Base-by-base conservation (phyloP, 2,797 vertebrate species). In the Scolopax rusticola region DNA sequence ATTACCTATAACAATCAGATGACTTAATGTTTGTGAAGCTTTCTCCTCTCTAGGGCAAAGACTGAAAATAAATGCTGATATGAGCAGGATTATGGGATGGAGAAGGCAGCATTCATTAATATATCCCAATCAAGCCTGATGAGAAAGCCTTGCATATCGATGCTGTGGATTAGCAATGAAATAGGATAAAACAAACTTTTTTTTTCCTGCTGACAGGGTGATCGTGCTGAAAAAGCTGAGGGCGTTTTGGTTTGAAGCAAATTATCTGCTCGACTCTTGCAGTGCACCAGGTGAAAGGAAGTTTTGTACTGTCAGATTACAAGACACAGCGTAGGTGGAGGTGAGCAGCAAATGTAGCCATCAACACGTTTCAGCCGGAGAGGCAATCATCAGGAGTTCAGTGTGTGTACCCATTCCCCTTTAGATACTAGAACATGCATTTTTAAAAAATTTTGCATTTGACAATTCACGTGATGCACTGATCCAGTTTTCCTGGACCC, bases 51-150 rank as follows among this genome's bases (percentile, higher is more conserved):
- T 50, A 93, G 92, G 90, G 54, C 51, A 84, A 91, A 90, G 63
- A 81, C 88, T 96, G 92, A 56, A 77, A 89, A 90, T 75, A 94
- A 93, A 59, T 79, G 33, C 38, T 94, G 33, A 41, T 94, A 70
- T 23, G 68, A 70, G 79, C 86, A 89, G 61, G 40, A 92, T 86
- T 86, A 92, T 7, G 32, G 69, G 51, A 65, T 61, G 47, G 50
- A 41, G 24, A 95, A 73, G 14, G 61, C 45, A 89, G 48, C 0
- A 0, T 59, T 84, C 41, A 40, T 84, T 95, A 87, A 64, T 76
- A 61, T 40, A 61, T 80, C 33, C 90, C 53, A 74, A 68, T 95
- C 47, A 90, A 56, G 63, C 25, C 56, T 87, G 84, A 84, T 89
- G 47, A 93, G 93, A 94, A 64, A 71, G 18, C 48, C 53, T 87